Evolutionary conservation across 2,888 invertebrate species (phyloP).

Genomic region (Eumerus sabulonum): DNA sequence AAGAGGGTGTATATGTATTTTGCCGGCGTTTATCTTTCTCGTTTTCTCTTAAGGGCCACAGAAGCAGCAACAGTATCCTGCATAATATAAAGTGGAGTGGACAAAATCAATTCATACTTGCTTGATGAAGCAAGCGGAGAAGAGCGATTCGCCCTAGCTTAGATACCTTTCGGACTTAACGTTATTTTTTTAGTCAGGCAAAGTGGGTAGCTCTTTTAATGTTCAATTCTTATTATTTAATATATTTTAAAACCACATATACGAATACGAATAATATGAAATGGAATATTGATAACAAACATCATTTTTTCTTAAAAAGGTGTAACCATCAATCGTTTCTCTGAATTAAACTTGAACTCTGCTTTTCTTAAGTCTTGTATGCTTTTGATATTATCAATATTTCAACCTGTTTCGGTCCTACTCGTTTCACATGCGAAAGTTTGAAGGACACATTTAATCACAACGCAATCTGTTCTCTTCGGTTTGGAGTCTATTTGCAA

Average conservation of each 20-base stretch:
- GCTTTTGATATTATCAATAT: too few relatives aligned
- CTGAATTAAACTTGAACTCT: too few relatives aligned
- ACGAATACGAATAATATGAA: too few relatives aligned
- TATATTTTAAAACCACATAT: too few relatives aligned
- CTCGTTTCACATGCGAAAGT: too few relatives aligned
- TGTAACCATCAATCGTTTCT: too few relatives aligned
- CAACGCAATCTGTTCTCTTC: constrained; percentile 40
- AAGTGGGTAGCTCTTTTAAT: background rate
- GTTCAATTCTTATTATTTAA: too few relatives aligned
- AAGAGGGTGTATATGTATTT: constrained; percentile 61
- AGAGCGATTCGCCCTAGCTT: constrained; percentile 43
- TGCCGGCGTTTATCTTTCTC: constrained; percentile 56
- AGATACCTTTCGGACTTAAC: constrained; percentile 47
- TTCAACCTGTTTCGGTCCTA: too few relatives aligned
- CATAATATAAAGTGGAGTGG: constrained; percentile 65
- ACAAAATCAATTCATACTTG: constrained; percentile 67
- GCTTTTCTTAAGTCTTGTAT: too few relatives aligned
- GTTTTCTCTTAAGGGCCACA: constrained; percentile 55
- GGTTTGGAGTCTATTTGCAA: background rate
- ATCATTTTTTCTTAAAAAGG: too few relatives aligned
- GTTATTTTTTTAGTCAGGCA: constrained; percentile 15
- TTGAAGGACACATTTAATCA: too few relatives aligned
- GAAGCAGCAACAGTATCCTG: constrained; percentile 67
- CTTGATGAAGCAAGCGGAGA: constrained; percentile 61
- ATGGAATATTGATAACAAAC: too few relatives aligned